Conservation (phyloP, 2,797 vertebrate genomes). For the Apogon hyalosoma region DNA sequence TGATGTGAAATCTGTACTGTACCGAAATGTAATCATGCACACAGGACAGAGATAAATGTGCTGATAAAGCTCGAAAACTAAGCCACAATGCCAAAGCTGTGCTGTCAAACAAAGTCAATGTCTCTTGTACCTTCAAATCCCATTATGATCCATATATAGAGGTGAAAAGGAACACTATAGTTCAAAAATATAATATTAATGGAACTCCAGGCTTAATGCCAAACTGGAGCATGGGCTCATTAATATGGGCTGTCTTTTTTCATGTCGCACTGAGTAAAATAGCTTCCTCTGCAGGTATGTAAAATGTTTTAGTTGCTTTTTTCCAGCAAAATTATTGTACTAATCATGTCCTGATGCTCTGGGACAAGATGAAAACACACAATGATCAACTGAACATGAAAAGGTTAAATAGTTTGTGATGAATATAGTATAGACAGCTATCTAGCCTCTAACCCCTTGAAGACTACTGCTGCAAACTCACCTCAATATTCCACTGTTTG, state of each 20-base stretch:
- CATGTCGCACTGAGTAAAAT: neutral
- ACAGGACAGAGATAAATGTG: conserved; percentile 24
- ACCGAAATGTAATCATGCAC: conserved; percentile 13
- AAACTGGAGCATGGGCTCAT: conserved; percentile 14
- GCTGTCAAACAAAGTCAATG: conserved; percentile 36
- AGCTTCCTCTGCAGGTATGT: too few species aligned
- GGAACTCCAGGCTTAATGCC: conserved; percentile 32
- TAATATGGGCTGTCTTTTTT: conserved; percentile 4
- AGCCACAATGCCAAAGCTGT: conserved; percentile 27
- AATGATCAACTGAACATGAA: too few species aligned
- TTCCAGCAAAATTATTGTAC: too few species aligned
- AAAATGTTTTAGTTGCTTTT: too few species aligned
- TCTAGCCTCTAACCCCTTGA: too few species aligned
- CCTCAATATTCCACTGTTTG: too few species aligned
- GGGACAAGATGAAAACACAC: too few species aligned
- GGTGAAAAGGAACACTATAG: conserved; percentile 34
- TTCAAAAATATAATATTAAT: conserved; percentile 47
- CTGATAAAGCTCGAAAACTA: conserved; percentile 44
- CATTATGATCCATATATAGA: conserved; percentile 39
- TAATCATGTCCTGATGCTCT: too few species aligned
- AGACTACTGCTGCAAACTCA: too few species aligned
- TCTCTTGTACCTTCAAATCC: conserved; percentile 22
- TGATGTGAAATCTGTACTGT: conserved; percentile 23
- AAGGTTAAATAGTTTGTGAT: too few species aligned
- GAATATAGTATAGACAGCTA: too few species aligned